Evolutionary conservation across 2,888 invertebrate genomes (phyloP).

Genomic region (Coremacera marginata): DNA sequence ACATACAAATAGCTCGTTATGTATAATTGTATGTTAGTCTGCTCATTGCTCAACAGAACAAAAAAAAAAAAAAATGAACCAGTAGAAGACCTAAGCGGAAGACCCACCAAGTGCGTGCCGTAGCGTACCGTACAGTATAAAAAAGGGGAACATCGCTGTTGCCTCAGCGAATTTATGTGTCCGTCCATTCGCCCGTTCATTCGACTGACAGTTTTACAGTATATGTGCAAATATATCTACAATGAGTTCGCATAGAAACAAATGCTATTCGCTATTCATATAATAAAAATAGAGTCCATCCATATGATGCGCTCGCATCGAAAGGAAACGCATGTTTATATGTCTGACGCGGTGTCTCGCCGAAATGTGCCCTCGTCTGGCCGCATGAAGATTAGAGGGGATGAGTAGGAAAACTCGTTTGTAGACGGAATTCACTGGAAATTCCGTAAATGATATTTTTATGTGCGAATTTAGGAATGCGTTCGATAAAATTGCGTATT

Average conservation of each 20-base stretch:
- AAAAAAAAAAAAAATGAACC: not conserved
- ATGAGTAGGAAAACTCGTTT: not conserved
- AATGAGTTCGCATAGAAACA: not conserved
- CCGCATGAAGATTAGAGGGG: constrained; percentile 9
- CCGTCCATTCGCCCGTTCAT: constrained; percentile 1
- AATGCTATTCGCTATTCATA: not conserved
- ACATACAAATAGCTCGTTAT: not conserved
- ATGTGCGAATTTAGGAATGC: constrained; percentile 38
- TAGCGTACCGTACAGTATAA: not conserved
- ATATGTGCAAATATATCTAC: constrained; percentile 1
- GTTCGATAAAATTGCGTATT: constrained; percentile 10
- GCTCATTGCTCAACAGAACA: not conserved
- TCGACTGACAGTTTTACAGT: not conserved
- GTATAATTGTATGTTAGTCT: not conserved
- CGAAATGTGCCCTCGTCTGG: constrained; percentile 45
- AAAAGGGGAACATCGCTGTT: constrained; percentile 10
- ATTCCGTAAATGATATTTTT: constrained; percentile 55
- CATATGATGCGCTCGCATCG: not conserved
- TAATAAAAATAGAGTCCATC: constrained; percentile 33
- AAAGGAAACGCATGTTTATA: not conserved
- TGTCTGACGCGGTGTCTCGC: constrained; percentile 57
- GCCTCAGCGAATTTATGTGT: not conserved
- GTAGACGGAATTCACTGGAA: constrained; percentile 26
- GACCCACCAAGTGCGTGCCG: constrained; percentile 26
- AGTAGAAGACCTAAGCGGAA: not conserved